These are phyloP conservation scores for Diaprepes abbreviatus DNA, from an alignment of 2,888 invertebrate genomes.

Conservation along the genomic window DNA sequence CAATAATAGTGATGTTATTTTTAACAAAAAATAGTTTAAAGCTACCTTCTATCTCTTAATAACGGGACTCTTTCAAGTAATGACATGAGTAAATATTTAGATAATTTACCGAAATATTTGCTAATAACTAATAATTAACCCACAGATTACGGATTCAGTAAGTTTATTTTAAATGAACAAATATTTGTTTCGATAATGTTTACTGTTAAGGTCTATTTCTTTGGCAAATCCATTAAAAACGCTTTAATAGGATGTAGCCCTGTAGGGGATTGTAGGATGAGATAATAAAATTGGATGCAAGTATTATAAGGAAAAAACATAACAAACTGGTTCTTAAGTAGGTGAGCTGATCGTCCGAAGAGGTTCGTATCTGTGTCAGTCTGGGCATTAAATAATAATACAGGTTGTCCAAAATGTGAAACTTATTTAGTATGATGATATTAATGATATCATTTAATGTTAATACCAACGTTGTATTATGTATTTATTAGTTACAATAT, in stretches of 20 bases:
- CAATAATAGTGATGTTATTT: too few relatives aligned
- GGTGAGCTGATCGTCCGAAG: conserved; percentile 39
- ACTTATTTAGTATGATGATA: not conserved
- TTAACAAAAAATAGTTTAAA: too few relatives aligned
- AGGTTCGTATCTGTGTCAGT: conserved; percentile 41
- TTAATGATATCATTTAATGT: too few relatives aligned
- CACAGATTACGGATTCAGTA: not conserved
- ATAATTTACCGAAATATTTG: too few relatives aligned
- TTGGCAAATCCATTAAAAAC: conserved; percentile 6
- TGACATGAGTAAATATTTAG: too few relatives aligned
- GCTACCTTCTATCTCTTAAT: too few relatives aligned
- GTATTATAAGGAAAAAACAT: conserved; percentile 26
- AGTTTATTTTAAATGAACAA: not conserved
- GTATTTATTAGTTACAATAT: too few relatives aligned
- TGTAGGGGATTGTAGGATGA: conserved; percentile 31
- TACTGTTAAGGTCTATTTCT: not conserved
- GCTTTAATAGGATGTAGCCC: not conserved
- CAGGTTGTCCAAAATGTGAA: conserved; percentile 4
- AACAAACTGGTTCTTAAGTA: conserved; percentile 44
- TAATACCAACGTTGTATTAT: too few relatives aligned
- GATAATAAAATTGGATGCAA: conserved; percentile 34
- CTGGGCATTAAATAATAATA: conserved; percentile 29
- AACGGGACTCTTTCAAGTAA: too few relatives aligned
- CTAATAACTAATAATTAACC: not conserved
- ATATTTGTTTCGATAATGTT: not conserved